These are phyloP conservation scores for Hyles euphorbiae DNA, from an alignment of 1,140 invertebrate genomes.

Conservation along the genomic window DNA sequence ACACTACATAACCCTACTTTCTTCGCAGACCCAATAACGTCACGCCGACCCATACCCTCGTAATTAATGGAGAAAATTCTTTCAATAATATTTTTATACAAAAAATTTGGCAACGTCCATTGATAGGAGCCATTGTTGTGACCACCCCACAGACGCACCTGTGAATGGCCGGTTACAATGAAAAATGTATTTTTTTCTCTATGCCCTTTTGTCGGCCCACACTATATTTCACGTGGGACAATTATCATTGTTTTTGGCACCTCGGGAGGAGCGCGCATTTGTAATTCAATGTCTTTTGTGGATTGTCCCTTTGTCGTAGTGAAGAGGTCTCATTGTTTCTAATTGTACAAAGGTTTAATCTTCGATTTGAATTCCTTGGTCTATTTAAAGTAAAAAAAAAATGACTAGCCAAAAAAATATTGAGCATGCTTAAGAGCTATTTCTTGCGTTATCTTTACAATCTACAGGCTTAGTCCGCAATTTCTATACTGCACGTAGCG, in stretches of 20 bases:
- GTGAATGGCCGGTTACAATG: constrained; percentile 66
- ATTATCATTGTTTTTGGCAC: constrained; percentile 73
- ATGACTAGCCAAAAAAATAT: too few relatives aligned
- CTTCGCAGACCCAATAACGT: too few relatives aligned
- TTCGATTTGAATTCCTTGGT: background rate
- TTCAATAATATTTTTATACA: constrained; percentile 32
- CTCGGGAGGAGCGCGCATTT: constrained; percentile 49
- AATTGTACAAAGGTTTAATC: too few relatives aligned
- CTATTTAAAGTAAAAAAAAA: background rate
- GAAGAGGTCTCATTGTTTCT: constrained; percentile 23
- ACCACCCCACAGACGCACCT: constrained; percentile 58
- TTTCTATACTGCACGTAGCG: too few relatives aligned
- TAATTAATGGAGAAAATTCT: constrained; percentile 47
- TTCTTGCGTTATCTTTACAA: background rate
- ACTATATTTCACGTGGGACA: constrained; percentile 71
- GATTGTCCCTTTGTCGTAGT: constrained; percentile 32
- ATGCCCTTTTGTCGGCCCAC: constrained; percentile 66
- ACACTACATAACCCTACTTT: too few relatives aligned
- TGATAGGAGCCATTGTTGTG: constrained; percentile 60
- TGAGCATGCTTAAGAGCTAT: too few relatives aligned
- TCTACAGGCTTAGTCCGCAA: too few relatives aligned
- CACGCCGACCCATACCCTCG: constrained; percentile 17
- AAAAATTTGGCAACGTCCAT: constrained; percentile 60
- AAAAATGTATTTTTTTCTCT: constrained; percentile 64
- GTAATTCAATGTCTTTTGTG: constrained; percentile 42